Evolutionary conservation across 2,797 vertebrate species (phyloP).

Genomic region (Chelidonichthys spinosus): DNA sequence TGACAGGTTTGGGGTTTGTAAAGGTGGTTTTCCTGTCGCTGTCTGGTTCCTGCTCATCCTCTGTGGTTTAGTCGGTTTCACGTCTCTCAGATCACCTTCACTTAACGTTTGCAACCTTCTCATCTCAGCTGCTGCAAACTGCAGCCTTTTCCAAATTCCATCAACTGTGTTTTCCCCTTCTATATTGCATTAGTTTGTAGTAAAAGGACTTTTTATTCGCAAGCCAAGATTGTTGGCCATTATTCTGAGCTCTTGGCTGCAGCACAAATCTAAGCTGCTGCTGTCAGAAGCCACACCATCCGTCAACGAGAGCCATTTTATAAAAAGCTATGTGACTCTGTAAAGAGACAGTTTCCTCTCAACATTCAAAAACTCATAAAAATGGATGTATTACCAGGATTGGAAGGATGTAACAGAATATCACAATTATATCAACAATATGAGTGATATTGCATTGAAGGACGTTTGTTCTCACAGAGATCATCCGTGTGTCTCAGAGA

Average conservation of each 20-base stretch:
- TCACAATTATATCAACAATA: not conserved
- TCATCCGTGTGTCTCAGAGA: not conserved
- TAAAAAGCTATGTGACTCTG: conserved; percentile 17
- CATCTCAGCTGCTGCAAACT: too few species aligned
- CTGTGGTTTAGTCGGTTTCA: too few species aligned
- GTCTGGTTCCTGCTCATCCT: too few species aligned
- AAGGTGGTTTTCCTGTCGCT: too few species aligned
- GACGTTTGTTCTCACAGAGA: not conserved
- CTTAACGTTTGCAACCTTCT: too few species aligned
- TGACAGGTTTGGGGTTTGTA: too few species aligned
- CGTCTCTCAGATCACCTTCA: too few species aligned
- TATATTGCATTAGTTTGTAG: not conserved
- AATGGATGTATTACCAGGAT: conserved; percentile 7
- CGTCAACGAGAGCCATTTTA: conserved; percentile 11
- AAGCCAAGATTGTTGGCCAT: not conserved
- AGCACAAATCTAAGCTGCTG: not conserved
- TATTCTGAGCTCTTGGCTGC: conserved; percentile 9
- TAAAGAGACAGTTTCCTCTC: not conserved
- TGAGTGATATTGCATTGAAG: conserved; percentile 1
- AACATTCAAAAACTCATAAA: conserved; percentile 7
- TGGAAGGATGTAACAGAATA: not conserved
- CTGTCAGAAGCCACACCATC: not conserved
- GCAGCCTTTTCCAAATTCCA: not conserved
- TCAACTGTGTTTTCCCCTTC: not conserved
- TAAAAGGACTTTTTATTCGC: conserved; percentile 1